Evolutionary conservation across 2,888 invertebrate species (phyloP), one percentile per base, ranked within the genome.

Genomic region (Nemotelus pantherinus): DNA sequence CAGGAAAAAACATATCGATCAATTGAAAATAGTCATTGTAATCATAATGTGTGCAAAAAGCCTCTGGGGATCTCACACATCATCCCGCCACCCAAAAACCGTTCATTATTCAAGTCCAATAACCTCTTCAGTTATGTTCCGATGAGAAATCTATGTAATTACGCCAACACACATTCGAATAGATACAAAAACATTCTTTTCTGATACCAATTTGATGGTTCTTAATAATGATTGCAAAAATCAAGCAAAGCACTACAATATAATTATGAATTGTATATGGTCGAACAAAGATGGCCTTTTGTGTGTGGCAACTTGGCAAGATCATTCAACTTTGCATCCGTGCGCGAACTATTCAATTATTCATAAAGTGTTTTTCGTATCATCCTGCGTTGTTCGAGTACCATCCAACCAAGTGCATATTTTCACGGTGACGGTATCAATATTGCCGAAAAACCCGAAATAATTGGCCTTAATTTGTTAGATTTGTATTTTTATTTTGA

Each of bases 151-250:
- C 63, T 41, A 53, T 7, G 39, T 63, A 63, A 63, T 65, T n/a
- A 65, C 43, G 25, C 25, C 25, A 25, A 25, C 25, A 25, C 25
- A 25, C 25, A 25, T 25, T 25, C 25, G 25, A 25, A 25, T 25
- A 25, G 25, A 25, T 25, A 25, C 47, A 65, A 45, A 65, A 45
- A 43, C 44, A 45, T 6, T 43, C 5, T 43, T 63, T 43, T 43
- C 41, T 6, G 43, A 63, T 65, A 44, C 65, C 3, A 45, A 45
- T 65, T 44, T 47, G 10, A 65, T 47, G 10, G 47, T 45, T 65
- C 25, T 65, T 45, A 65, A 45, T 65, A 47, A 65, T 65, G 47
- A 65, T 65, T 65, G 65, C 65, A 45, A 65, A 65, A 45, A 65
- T 5, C 5, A 50, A 50, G 50, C 50, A 50, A 50, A 50, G 5